A percentile compares a stretch with the other conserved stretches of the same genome.
Conservation (phyloP, 1,140 invertebrate species). For the Drosophila insularis region DNA sequence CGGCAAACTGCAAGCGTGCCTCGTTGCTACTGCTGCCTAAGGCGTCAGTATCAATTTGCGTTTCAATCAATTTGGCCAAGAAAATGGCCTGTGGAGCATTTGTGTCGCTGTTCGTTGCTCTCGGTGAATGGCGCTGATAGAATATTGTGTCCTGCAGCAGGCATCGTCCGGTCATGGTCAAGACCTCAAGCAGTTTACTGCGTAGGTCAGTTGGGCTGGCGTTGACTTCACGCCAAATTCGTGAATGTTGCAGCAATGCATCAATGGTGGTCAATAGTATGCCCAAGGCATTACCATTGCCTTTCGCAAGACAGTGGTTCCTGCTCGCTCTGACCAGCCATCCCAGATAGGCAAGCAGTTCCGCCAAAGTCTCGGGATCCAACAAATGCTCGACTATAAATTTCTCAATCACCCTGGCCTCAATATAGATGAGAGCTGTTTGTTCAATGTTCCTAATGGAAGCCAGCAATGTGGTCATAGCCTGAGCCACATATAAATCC, state of each 20-base stretch:
- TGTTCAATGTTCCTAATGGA: constrained; percentile 58
- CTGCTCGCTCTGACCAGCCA: constrained; percentile 37
- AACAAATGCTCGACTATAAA: constrained; percentile 75
- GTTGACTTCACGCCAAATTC: constrained; percentile 69
- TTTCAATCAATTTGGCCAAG: constrained; percentile 81
- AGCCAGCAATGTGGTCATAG: constrained; percentile 59
- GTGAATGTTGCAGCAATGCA: constrained; percentile 58
- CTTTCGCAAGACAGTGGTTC: not conserved
- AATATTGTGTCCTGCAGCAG: constrained; percentile 73
- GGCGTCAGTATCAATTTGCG: constrained; percentile 72
- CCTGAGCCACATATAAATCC: constrained; percentile 57
- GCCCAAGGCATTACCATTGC: constrained; percentile 36
- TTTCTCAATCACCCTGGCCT: constrained; percentile 73
- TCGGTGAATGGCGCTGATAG: constrained; percentile 67
- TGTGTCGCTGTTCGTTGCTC: constrained; percentile 3
- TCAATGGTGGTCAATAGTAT: constrained; percentile 58
- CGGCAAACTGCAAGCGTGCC: constrained; percentile 38
- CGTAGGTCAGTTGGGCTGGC: constrained; percentile 39
- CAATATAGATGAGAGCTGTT: constrained; percentile 75
- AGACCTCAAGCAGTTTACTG: constrained; percentile 57
- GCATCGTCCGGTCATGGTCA: constrained; percentile 43
- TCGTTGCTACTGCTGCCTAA: constrained; percentile 23
- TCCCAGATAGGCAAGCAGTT: constrained; percentile 49
- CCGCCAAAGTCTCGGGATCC: constrained; percentile 55
- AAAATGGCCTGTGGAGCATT: constrained; percentile 72